Base-by-base conservation (phyloP, 92 coral and sea anemone species). In the Paragorgia papillata region DNA sequence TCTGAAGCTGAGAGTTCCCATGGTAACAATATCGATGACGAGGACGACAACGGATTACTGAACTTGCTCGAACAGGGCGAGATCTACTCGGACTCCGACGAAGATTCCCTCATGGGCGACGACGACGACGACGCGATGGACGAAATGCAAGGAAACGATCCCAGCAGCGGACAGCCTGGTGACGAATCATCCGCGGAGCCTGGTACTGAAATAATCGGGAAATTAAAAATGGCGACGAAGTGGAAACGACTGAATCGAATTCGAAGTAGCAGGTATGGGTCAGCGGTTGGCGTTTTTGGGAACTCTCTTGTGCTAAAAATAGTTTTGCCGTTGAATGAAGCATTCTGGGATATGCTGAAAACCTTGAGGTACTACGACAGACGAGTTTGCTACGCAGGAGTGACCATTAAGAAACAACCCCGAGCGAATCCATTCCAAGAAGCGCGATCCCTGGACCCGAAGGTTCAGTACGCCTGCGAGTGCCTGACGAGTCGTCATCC, bases 391-490 rank as follows among this genome's bases (percentile, higher is more conserved):
- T 71, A 49, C 41, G 51, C 78, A 26, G 48, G 17, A 21, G 54
- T 71, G 15, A 26, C 30, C 9, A 40, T 13, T 13, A 29, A 46
- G 41, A 17, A 39, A 68, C 24, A 59, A 22, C 32, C 25, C 1
- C 12, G 13, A 12, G 30, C 24, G 1, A 13, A 2, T 17, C 27
- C 32, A 15, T 2, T 2, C 8, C 17, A 3, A 6, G 28, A 7
- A 22, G 40, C 27, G 7, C 28, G 7, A 50, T 49, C 83, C 39
- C 55, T 80, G 22, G 83, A 82, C 59, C 81, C 82, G 48, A 59
- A 65, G 40, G 89, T 88, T 55, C 80, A 70, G n/a, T 90, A 87
- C 46, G 97, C 97, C 15, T 63, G 90, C 57, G 91, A 92, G 66
- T 92, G 97, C 57, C 76, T 92, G 41, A 70, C 63, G 14, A 70